These are phyloP conservation scores for Augochlora pura DNA, from an alignment of 1,140 invertebrate genomes.

Conservation along the genomic window DNA sequence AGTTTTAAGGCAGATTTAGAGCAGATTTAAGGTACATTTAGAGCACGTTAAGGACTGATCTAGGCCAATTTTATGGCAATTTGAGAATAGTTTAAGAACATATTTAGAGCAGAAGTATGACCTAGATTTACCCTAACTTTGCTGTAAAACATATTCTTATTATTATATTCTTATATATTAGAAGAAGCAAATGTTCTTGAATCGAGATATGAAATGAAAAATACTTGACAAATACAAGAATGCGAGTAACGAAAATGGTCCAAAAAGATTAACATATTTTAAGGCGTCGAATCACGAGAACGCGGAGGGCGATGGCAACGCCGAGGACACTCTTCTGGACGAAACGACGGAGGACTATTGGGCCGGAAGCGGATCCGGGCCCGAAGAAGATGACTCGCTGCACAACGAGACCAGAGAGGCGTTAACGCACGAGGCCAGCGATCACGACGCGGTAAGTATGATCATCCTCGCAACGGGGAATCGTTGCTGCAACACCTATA, in stretches of 20 bases:
- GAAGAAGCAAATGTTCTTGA: no score
- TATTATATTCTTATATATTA: no score
- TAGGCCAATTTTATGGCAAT: no score
- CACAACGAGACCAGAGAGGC: slow-evolving; percentile 85
- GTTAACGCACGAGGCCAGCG: slow-evolving; percentile 84
- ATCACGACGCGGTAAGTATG: slow-evolving; percentile 84
- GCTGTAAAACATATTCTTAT: no score
- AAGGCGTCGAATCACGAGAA: slow-evolving; percentile 70
- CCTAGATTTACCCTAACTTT: no score
- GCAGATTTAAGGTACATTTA: no score
- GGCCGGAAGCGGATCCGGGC: slow-evolving; percentile 77
- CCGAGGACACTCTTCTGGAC: slow-evolving; percentile 72
- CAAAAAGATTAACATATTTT: background rate
- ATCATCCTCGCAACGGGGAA: background rate
- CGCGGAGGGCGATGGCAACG: slow-evolving; percentile 68
- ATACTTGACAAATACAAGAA: no score
- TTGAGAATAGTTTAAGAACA: no score
- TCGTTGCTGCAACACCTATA: background rate
- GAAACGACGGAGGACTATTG: slow-evolving; percentile 79
- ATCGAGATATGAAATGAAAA: no score
- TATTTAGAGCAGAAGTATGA: no score
- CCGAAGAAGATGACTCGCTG: slow-evolving; percentile 71
- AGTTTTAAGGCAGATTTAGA: no score
- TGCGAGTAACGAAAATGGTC: background rate
- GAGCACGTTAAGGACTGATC: no score